These are phyloP conservation scores for Tarsius wallacei DNA, from an alignment of 2,797 vertebrate genomes.

Conservation along the genomic window DNA sequence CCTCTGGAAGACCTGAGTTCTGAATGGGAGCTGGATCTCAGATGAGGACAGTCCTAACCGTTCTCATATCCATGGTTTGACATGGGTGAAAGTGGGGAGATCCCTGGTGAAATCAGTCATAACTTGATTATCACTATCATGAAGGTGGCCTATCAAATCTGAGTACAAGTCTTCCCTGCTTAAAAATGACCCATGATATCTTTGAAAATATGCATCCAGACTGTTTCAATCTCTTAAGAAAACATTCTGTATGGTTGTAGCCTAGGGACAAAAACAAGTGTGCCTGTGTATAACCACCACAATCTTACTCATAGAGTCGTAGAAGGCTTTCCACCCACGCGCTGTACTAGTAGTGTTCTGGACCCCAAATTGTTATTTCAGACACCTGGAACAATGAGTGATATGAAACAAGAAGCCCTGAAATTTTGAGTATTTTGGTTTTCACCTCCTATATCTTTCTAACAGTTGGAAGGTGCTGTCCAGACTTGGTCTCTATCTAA, in stretches of 20 bases:
- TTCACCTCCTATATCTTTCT: conserved; percentile 31
- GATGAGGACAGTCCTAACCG: not conserved
- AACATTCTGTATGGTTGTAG: not conserved
- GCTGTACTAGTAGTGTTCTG: not conserved
- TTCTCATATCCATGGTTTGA: not conserved
- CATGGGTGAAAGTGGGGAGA: not conserved
- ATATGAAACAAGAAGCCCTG: not conserved
- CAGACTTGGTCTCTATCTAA: conserved; percentile 43
- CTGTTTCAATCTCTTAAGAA: not conserved
- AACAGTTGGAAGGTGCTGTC: conserved; percentile 61
- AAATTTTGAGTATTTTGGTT: not conserved
- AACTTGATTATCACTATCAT: not conserved
- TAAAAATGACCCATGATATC: not conserved
- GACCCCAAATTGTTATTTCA: not conserved
- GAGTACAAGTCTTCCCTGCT: not conserved
- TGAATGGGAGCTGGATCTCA: not conserved
- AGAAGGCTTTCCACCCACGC: not conserved
- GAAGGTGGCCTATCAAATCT: not conserved
- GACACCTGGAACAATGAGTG: not conserved
- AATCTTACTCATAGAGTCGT: not conserved
- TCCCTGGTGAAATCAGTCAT: not conserved
- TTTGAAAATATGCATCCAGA: not conserved
- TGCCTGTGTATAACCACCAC: not conserved
- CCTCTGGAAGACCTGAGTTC: not conserved
- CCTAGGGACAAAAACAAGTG: not conserved